Conservation (phyloP, 2,797 vertebrate genomes). For the Sphenopsis melanotis region DNA sequence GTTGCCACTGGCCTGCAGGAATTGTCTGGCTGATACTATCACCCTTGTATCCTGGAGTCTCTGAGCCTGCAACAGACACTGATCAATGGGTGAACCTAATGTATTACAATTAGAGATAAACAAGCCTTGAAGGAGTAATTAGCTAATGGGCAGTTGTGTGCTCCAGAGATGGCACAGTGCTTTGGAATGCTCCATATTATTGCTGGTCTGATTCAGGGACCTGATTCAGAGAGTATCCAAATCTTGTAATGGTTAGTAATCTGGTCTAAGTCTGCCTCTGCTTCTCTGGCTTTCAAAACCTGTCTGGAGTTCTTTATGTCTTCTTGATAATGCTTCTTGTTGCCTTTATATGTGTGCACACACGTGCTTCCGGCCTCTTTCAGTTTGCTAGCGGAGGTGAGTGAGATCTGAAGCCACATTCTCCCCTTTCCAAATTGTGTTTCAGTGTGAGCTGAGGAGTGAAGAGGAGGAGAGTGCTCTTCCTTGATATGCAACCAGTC, state of each 20-base stretch:
- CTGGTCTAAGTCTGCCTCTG: background rate
- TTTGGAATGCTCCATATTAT: background rate
- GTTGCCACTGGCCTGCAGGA: background rate
- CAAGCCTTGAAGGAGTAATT: background rate
- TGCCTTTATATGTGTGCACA: background rate
- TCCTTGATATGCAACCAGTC: background rate
- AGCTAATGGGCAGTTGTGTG: background rate
- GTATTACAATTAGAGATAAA: background rate
- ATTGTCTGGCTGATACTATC: background rate
- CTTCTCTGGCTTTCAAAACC: background rate
- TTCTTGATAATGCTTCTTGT: background rate
- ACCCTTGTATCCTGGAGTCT: background rate
- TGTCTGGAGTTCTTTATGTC: background rate
- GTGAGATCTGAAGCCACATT: background rate
- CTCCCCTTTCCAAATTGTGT: background rate
- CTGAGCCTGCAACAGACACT: background rate
- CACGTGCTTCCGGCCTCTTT: accelerated
- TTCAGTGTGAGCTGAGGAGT: background rate
- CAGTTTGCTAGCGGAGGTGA: background rate
- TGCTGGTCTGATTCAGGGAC: background rate
- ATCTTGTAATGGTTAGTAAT: background rate
- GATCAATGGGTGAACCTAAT: background rate
- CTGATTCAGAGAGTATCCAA: background rate
- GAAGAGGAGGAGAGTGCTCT: background rate
- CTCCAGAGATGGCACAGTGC: background rate